Evolutionary conservation across 2,888 invertebrate genomes (phyloP), one percentile per base, ranked within the genome.

Genomic region (Orthosia cruda): DNA sequence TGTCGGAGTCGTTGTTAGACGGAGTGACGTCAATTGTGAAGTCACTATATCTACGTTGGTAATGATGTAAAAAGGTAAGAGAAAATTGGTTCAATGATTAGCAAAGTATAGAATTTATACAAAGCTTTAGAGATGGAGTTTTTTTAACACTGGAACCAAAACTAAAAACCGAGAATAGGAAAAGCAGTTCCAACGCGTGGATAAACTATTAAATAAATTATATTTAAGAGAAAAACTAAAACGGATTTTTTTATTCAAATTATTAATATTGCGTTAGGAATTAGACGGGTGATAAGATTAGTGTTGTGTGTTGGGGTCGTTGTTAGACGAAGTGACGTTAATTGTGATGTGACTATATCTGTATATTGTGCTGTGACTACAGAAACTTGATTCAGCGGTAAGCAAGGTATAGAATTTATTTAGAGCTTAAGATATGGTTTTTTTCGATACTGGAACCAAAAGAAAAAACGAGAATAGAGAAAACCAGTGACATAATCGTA

Each of bases 11-110:
- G 64, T 49, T 67, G 54, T 70, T 23, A 52, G 47, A 18, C 12
- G 76, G 26, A 15, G 40, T 20, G 40, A 54, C 54, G 64, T 72
- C 70, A 52, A 52, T 62, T 20, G 50, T 70, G 23, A 62, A 57
- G 59, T 68, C 26, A 45, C 16, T 57, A 50, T 7, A 62, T 70
- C 4, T 62, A 62, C 45, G n/a, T 61, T 2, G 2, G 7, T 58
- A 4, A 77, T 62, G 13, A 61, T 50, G 18, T 45, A 12, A 20
- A 47, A 26, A 50, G 18, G 32, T 20, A 23, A 20, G 2, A 18
- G 7, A 40, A 9, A 2, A 16, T 66, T 71, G 26, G 3, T 20
- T 16, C 16, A 7, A 4, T 54, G 13, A 20, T 16, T 32, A 20
- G 4, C 20, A 9, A 32, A 11, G 4, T 15, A 58, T 66, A 15